Conservation (phyloP, 2,888 invertebrate genomes). For the Desoria tigrina region DNA sequence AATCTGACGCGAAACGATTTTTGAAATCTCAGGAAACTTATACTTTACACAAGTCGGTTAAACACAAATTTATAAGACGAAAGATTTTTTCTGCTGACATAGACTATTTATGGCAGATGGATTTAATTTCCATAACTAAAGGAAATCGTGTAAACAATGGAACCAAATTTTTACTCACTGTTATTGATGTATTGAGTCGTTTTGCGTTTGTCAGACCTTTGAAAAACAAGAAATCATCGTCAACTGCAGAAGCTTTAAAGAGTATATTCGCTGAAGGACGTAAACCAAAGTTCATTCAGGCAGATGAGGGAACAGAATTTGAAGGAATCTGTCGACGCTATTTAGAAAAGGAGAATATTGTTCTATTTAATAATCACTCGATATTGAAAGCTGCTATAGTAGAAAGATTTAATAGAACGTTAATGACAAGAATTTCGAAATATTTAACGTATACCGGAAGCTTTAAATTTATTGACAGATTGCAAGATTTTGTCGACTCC, state of each 20-base stretch:
- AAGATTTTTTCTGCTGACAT: constrained; percentile 10
- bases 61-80: constrained; percentile 1
- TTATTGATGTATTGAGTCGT: constrained; percentile 44
- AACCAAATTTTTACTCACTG: constrained; percentile 33
- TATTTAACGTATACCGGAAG: constrained; percentile 18
- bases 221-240: constrained; percentile 30
- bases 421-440: constrained; percentile 10
- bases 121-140: constrained; percentile 25
- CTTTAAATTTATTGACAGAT: constrained; percentile 20
- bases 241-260: constrained; percentile 30
- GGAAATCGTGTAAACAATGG: constrained; percentile 24
- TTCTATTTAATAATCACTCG: constrained; percentile 32
- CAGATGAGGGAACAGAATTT: constrained; percentile 39
- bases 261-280: constrained; percentile 21
- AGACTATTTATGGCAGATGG: constrained; percentile 32
- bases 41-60: not conserved
- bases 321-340: not conserved
- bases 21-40: not conserved
- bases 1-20: not conserved
- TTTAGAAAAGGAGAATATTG: constrained; percentile 16
- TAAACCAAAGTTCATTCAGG: constrained; percentile 22
- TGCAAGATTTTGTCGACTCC: constrained; percentile 24
- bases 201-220: constrained; percentile 41
- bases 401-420: constrained; percentile 40
- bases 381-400: constrained; percentile 29